Conservation (phyloP, 2,113 vertebrate genomes). For the Copsychus sechellarum region DNA sequence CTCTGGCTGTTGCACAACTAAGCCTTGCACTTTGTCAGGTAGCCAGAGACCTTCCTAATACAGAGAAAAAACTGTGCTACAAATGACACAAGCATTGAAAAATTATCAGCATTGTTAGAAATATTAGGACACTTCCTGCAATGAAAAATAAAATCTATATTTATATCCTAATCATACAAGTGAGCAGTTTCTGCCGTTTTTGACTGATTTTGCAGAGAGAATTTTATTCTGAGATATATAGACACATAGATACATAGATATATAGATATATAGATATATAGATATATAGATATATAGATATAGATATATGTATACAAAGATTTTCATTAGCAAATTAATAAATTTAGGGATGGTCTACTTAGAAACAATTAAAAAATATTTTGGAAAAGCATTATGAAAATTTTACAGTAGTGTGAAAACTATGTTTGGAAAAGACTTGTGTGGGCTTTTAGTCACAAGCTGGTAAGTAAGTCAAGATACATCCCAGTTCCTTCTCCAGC, state of each 20-base stretch:
- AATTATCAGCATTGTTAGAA: constrained; percentile 53
- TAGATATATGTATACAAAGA: not conserved
- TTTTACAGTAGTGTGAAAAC: not conserved
- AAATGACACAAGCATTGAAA: not conserved
- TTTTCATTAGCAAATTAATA: constrained; percentile 51
- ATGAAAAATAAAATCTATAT: constrained; percentile 55
- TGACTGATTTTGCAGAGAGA: constrained; percentile 35
- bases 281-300: too few relatives aligned
- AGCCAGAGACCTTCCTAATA: not conserved
- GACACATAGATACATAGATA: not conserved
- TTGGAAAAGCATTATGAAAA: constrained; percentile 20
- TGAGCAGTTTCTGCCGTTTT: constrained; percentile 49
- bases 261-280: not conserved
- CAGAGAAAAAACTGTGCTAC: not conserved
- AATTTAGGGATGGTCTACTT: not conserved
- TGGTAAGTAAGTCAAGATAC: not conserved
- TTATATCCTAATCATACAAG: not conserved
- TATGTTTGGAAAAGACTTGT: not conserved
- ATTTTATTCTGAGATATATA: constrained; percentile 44
- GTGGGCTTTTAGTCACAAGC: not conserved
- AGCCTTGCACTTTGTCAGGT: not conserved
- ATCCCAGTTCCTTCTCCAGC: not conserved
- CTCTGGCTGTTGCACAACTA: not conserved
- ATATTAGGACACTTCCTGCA: constrained; percentile 56
- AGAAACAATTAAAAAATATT: not conserved